Evolutionary conservation across 2,113 vertebrate species (phyloP), one percentile per base, ranked within the genome.

Genomic region (Nothocercus nigrocapillus): DNA sequence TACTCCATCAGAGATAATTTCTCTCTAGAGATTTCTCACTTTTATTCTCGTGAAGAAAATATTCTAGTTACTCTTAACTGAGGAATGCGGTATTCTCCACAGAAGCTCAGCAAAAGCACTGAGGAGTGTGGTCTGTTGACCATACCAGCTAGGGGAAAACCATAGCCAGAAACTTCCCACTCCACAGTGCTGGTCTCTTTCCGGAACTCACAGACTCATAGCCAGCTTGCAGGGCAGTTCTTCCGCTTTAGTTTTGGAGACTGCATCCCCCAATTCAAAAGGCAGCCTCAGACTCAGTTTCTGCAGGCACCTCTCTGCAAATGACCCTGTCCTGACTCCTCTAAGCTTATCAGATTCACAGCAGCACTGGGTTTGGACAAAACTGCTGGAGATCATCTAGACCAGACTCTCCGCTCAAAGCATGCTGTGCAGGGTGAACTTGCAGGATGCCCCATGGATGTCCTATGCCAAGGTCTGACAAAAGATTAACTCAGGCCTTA

Each of bases 231-330:
- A 68, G 11, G 10, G 20, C 28, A 59, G 20, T 16, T 74, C 11
- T 32, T 83, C 17, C 42, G 76, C n/a, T 36, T 79, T 27, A 42
- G 27, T 7, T 19, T 42, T 49, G 36, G 53, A 56, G 0, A 0
- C 8, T n/a, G 62, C 19, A 81, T 28, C 9, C 11, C 11, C 15
- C 40, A 20, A 21, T 12, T 61, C 58, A 38, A 56, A 66, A 8
- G 13, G 11, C 4, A 13, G n/a, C 8, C 28, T 54, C 36, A 42
- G 21, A 58, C 2, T 2, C 0, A 0, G 13, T 53, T 72, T 34
- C 58, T 53, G n/a, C 44, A 73, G 38, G 51, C 47, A 22, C 25
- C 3, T 14, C 34, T 82, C 72, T 78, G 47, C 63, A 32, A 32
- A 64, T 59, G 38, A 14, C 63, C 56, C 68, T 44, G 18, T 9